phyloP scores from a whole-genome alignment of 2,888 invertebrate species.

The Callyntrura sp. region DNA sequence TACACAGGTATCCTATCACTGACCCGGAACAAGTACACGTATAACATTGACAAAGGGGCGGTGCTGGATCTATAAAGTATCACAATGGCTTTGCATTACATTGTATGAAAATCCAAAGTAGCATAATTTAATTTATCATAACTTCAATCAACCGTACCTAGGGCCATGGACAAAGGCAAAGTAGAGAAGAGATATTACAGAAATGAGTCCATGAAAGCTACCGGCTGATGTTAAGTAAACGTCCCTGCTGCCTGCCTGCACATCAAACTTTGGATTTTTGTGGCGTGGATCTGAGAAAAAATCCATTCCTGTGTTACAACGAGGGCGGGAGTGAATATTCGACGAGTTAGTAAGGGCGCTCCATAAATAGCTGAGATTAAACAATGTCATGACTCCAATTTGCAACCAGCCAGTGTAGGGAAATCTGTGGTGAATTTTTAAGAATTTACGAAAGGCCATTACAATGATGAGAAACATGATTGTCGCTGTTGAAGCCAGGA shows the following conservation, averaged over 20 bases:
- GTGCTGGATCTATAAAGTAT: constrained; percentile 25
- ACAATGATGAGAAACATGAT: constrained; percentile 22
- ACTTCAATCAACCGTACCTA: not conserved
- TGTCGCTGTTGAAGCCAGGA: not conserved
- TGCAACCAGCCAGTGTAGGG: constrained; percentile 68
- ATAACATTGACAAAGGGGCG: constrained; percentile 67
- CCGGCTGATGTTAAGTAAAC: constrained; percentile 63
- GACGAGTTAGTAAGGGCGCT: constrained; percentile 71
- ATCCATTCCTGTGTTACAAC: not conserved
- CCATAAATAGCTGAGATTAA: constrained; percentile 63
- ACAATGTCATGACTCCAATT: constrained; percentile 58
- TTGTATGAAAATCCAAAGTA: too few species aligned
- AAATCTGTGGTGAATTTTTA: constrained; percentile 22
- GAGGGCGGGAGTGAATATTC: constrained; percentile 44
- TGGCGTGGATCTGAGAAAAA: not conserved
- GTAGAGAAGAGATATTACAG: constrained; percentile 69
- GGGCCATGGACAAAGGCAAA: constrained; percentile 73
- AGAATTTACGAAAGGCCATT: not conserved
- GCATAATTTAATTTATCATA: too few species aligned
- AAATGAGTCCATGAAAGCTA: constrained; percentile 60
- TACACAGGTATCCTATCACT: constrained; percentile 60
- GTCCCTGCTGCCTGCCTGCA: constrained; percentile 56
- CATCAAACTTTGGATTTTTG: not conserved
- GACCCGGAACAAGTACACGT: constrained; percentile 20
- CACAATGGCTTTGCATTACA: too few species aligned